Base-by-base conservation (phyloP, 2,113 vertebrate species). In the Saguinus imperator region DNA sequence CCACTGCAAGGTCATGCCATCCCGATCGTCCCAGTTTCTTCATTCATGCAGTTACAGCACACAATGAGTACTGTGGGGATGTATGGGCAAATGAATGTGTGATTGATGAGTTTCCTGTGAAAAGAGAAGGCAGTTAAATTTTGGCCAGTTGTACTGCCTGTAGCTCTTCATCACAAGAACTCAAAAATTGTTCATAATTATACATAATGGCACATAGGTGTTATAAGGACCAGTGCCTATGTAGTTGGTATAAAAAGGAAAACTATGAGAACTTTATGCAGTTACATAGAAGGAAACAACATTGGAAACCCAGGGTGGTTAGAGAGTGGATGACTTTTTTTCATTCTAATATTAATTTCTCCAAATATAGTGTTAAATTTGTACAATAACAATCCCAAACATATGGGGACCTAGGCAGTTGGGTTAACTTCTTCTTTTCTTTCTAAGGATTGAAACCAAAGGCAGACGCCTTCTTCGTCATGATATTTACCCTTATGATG, bases 401-500 rank as follows among this genome's bases (percentile, higher is more conserved):
- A n/a, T 4, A 29, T 13, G 16, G 55, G 16, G 61, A 61, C 13
- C 8, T 2, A 6, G 21, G 9, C 7, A 37, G n/a, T 27, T 82
- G 45, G 29, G 40, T 52, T 96, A 58, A 86, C 16, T 17, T 13
- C 9, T 6, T 58, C 6, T 85, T 94, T 73, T 90, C 43, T 94
- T 18, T 77, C 66, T 70, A 76, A 99, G 99, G 99, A 86, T 80
- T 99, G 96, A 99, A 99, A 85, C 95, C 97, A 3, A 98, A 97
- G 0, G 98, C 0, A 0, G 98, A 43, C 0, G 98, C 99, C n/a
- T 99, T 99, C 98, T 99, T 99, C 96, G 97, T 97, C 95, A 99
- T 99, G 99, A 98, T 99, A 98, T 98, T 99, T 29, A 98, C 98
- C 1, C 97, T 99, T 4, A 95, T 97, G 50, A 98, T 99, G 98